These are phyloP conservation scores for Phrynocephalus vlangalii DNA, from an alignment of 2,797 vertebrate genomes.

Conservation along the genomic window DNA sequence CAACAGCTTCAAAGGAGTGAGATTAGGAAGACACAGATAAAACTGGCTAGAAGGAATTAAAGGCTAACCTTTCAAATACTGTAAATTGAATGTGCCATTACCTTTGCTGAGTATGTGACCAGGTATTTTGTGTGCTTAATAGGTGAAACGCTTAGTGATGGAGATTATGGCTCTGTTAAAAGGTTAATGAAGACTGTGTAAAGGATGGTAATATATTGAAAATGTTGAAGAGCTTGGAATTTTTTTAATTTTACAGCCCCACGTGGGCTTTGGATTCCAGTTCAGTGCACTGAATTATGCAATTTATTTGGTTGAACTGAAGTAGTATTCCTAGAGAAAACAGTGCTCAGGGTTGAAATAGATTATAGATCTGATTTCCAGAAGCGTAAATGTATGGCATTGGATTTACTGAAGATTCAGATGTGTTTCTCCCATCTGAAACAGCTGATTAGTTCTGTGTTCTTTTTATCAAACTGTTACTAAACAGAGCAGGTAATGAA, in stretches of 20 bases:
- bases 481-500: neutral
- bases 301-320: neutral
- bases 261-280: neutral
- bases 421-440: neutral
- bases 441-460: neutral
- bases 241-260: too few species aligned
- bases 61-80: neutral
- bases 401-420: neutral
- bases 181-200: neutral
- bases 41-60: neutral
- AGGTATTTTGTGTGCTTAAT: neutral
- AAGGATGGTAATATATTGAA: neutral
- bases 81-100: neutral
- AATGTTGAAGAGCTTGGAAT: neutral
- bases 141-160: neutral
- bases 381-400: neutral
- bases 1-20: neutral
- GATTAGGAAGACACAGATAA: neutral
- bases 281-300: neutral
- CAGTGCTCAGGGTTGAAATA: neutral
- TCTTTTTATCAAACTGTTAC: fast-evolving
- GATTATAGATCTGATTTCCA: neutral
- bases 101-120: neutral
- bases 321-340: conserved; percentile 8
- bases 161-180: neutral